Evolutionary conservation across 2,888 invertebrate species (phyloP).

Genomic region (Monopis laevigella): DNA sequence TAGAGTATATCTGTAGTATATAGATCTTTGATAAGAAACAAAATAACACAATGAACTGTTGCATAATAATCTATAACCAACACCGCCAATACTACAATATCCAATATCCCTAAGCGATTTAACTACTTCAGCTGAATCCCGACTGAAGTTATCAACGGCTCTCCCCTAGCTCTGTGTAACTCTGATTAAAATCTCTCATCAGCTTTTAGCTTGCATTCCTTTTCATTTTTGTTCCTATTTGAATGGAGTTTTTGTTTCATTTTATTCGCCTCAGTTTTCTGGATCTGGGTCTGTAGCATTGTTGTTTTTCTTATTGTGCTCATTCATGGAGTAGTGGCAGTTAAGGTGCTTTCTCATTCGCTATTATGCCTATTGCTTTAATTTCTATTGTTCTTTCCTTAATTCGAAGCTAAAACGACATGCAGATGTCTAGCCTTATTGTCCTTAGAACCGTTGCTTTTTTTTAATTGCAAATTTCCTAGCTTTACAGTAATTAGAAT

Average conservation of each 20-base stretch:
- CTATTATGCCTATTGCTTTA: constrained; percentile 49
- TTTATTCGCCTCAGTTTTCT: constrained; percentile 35
- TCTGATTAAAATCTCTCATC: constrained; percentile 25
- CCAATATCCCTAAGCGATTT: too few species aligned
- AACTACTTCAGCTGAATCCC: too few species aligned
- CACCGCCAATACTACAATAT: too few species aligned
- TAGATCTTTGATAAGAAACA: too few species aligned
- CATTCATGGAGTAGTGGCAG: constrained; percentile 38
- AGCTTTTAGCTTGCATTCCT: constrained; percentile 31
- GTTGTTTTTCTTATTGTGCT: constrained; percentile 46
- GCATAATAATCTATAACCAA: too few species aligned
- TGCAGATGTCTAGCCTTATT: constrained; percentile 33
- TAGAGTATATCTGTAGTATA: too few species aligned
- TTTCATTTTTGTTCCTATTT: constrained; percentile 40
- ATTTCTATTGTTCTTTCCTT: constrained; percentile 57
- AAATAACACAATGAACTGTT: too few species aligned
- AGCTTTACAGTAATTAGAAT: too few species aligned
- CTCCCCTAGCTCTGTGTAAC: too few species aligned
- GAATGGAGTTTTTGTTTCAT: constrained; percentile 52
- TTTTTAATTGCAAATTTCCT: too few species aligned
- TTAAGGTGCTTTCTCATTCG: constrained; percentile 59
- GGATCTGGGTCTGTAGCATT: constrained; percentile 45
- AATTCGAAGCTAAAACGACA: too few species aligned
- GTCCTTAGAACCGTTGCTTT: constrained; percentile 24
- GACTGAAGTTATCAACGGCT: too few species aligned